Base-by-base conservation (phyloP, 1,140 invertebrate species). In the Drosophila repletoides region DNA sequence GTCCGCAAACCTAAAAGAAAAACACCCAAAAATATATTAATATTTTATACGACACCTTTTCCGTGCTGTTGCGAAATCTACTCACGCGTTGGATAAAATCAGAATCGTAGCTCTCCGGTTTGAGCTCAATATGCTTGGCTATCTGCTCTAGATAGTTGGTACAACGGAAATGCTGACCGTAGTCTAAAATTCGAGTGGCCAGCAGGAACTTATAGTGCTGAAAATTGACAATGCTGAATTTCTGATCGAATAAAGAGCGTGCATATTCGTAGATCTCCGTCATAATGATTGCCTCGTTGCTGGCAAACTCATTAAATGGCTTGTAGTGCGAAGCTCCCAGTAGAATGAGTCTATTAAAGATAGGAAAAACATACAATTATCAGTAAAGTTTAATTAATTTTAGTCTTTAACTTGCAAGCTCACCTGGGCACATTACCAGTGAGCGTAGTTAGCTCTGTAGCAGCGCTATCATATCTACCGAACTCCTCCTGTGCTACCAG, bases 211-310 rank as follows among this genome's bases (percentile, higher is more conserved):
- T 96, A 89, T 95, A 96, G 33, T 92, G 91, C 92, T 96, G 94
- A 73, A 96, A 93, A 72, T 95, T 93, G 5, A 93, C 91, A 24
- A 97, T 91, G 55, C 92, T 92, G 79, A 95, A 96, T 29, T 93
- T 91, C n/a, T 94, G 92, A 76, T 96, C 94, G 64, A 94, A 95
- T 22, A 98, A 92, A 65, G 94, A 94, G 38, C 95, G 93, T 0
- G 97, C 97, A 90, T 97, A 99, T 90, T 98, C 97, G 89, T 97
- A 98, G 46, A 98, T 95, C 91, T 98, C 97, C 0, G 97, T 98
- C 88, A 97, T 95, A 91, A 98, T 96, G 43, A 98, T 95, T 2
- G 97, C 96, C 88, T 96, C 94, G 80, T 95, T 95, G 24, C 93
- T 94, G 6, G 94, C 94, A 91, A 98, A 96, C 68, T 94, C 92